A percentile compares a stretch with the other conserved stretches of the same genome.
phyloP scores from a whole-genome alignment of 2,888 invertebrate species.

The Cephalotes varians region DNA sequence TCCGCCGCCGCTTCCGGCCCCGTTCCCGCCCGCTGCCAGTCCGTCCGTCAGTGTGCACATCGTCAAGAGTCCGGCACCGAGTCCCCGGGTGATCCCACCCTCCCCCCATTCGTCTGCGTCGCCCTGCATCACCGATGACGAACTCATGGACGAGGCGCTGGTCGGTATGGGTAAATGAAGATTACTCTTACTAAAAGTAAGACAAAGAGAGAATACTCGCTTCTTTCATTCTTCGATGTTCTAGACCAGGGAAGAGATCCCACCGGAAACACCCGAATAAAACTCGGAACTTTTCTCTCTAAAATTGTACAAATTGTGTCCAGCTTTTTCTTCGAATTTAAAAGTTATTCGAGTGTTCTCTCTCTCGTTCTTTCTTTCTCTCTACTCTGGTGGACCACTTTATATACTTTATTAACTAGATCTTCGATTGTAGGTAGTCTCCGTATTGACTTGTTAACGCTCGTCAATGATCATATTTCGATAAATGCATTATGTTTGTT shows the following conservation, averaged over 20 bases:
- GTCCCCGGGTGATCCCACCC: slow-evolving; percentile 89
- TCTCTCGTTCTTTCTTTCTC: slow-evolving; percentile 6
- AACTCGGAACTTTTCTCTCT: background rate
- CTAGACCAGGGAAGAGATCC: background rate
- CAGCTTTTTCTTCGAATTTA: background rate
- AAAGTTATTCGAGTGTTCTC: background rate
- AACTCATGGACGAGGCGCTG: slow-evolving; percentile 95
- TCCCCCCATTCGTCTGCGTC: slow-evolving; percentile 90
- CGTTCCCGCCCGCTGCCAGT: slow-evolving; percentile 87
- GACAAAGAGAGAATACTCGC: slow-evolving; percentile 2
- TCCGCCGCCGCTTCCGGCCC: slow-evolving; percentile 54
- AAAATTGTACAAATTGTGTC: slow-evolving; percentile 8
- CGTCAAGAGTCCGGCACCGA: slow-evolving; percentile 92
- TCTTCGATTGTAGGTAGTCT: slow-evolving; percentile 3
- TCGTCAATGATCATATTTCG: background rate
- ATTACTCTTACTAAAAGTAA: slow-evolving; percentile 80
- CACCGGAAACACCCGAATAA: background rate
- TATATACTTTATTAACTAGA: background rate
- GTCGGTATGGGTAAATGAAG: slow-evolving; percentile 92
- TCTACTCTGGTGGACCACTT: background rate
- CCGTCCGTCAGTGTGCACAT: slow-evolving; percentile 92
- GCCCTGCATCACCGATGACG: slow-evolving; percentile 95
- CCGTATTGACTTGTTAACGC: background rate
- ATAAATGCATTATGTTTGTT: background rate
- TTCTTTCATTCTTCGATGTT: background rate